A percentile compares a stretch with the other conserved stretches of the same genome.
phyloP scores from a whole-genome alignment of 2,888 invertebrate species.

The Tinea trinotella region DNA sequence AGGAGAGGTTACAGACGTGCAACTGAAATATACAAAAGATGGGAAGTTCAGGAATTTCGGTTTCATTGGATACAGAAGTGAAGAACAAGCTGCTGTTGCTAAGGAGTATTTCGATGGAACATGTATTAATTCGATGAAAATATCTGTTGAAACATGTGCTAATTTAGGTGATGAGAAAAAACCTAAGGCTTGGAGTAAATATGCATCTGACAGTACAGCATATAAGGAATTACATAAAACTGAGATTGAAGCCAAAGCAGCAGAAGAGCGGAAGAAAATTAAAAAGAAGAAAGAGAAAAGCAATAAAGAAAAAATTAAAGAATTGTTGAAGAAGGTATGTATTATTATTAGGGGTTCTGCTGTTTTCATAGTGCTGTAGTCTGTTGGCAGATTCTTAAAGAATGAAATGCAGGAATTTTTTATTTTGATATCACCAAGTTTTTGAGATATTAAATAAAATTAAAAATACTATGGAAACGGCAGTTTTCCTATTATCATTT shows the following conservation, averaged over 20 bases:
- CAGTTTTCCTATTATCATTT: no score
- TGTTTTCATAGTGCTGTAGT: no score
- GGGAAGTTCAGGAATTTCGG: conserved; percentile 95
- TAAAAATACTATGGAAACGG: no score
- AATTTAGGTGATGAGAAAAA: conserved; percentile 79
- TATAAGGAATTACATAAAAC: conserved; percentile 68
- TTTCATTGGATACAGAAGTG: conserved; percentile 91
- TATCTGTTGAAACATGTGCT: conserved; percentile 83
- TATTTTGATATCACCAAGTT: no score
- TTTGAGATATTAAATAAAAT: no score
- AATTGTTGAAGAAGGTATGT: conserved; percentile 76
- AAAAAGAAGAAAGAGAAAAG: conserved; percentile 38
- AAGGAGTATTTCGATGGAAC: conserved; percentile 85
- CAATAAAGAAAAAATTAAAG: conserved; percentile 73
- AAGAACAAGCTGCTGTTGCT: conserved; percentile 84
- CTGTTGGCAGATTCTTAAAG: no score
- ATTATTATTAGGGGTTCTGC: no score
- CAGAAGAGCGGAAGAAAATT: conserved; percentile 38
- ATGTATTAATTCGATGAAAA: conserved; percentile 86
- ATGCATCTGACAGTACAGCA: conserved; percentile 83
- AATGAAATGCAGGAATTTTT: no score
- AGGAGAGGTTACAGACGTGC: conserved; percentile 93
- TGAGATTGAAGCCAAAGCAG: conserved; percentile 34
- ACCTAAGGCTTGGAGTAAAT: conserved; percentile 94
- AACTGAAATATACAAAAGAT: conserved; percentile 91